Base-by-base conservation (phyloP, 2,113 vertebrate species). In the Gallinago media region DNA sequence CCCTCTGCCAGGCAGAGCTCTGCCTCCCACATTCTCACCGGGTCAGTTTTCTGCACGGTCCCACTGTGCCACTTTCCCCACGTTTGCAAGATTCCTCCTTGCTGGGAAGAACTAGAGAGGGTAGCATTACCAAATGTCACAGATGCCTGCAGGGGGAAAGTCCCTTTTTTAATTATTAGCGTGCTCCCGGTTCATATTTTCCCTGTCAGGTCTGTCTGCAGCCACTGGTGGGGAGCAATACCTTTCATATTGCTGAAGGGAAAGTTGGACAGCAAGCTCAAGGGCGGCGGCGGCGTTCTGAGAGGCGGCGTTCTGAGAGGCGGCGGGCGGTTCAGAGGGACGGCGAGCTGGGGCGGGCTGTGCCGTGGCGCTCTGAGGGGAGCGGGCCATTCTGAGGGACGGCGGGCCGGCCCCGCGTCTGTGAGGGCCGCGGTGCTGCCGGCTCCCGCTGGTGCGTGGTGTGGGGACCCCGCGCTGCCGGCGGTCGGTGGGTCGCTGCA, bases 91-190 rank as follows among this genome's bases (percentile, higher is more conserved):
- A 81, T 56, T 59, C 73, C 80, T 75, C 3, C 89, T 78, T 89
- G 42, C 65, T 89, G 73, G 83, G 86, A 93, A 95, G 55, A 92
- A 61, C 31, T 36, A 77, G 40, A 82, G 76, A 38, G 50, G 20
- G 26, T 54, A 81, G 34, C 8, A 19, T 72, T 81, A 81, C 73
- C 83, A 92, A 80, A 85, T 61, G 74, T 65, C 79, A 86, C 83
- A 81, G 85, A 83, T 88, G 92, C 85, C 61, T 78, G 49, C 40
- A 59, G 21, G 21, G 78, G 90, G 85, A 84, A 96, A 95, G 90
- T 77, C 94, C 96, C 93, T 74, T 83, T 83, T 74, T 72, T 54
- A 89, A 91, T 87, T 75, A 93, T 83, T 83, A 84, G 65, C 8
- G 3, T 13, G 65, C 62, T 95, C 74, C 73, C 52, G 61, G 76